Evolutionary conservation across 1,140 invertebrate genomes (phyloP), one percentile per base, ranked within the genome.

Genomic region (Eueides isabella): DNA sequence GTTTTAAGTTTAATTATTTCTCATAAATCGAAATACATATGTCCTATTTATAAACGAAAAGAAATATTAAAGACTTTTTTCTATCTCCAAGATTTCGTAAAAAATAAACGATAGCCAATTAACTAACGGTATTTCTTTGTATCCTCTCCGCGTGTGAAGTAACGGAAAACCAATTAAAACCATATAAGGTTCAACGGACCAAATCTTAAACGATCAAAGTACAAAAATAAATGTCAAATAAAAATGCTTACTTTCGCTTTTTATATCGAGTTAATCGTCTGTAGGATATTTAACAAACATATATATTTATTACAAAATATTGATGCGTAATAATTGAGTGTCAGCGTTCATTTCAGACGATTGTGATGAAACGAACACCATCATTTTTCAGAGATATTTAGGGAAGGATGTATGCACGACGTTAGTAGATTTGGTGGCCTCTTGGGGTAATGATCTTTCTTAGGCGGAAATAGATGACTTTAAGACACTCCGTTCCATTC

Each of bases 151-250:
- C 48, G 23, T 55, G 48, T 26, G 48, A 55, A 9, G 19, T 48
- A 19, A 55, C 48, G 48, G 48, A 55, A 55, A 55, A 55, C 19
- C 48, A 55, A 55, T 55, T 55, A 55, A 55, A 23, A 26, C n/a
- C 48, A 55, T 55, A 55, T 26, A 55, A 55, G 48, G 23, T 19
- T 11, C 23, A 55, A 55, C 11, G 26, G 48, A 55, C 23, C 48
- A 55, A 26, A 55, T 26, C 11, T 55, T 11, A 2, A 55, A 55
- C 23, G 48, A 55, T 26, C 23, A 55, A 55, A 55, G 48, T 44
- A 19, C n/a, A 33, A 44, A 6, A 12, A 38, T 6, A 19, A 19
- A 19, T 44, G n/a, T 55, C 48, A 55, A 55, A 55, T 3, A 55
- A 55, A 55, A 55, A 55, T 55, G 26, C 19, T 55, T 55, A 26